Evolutionary conservation across 2,888 invertebrate genomes (phyloP), one percentile per base, ranked within the genome.

Genomic region (Drosophila conformis): DNA sequence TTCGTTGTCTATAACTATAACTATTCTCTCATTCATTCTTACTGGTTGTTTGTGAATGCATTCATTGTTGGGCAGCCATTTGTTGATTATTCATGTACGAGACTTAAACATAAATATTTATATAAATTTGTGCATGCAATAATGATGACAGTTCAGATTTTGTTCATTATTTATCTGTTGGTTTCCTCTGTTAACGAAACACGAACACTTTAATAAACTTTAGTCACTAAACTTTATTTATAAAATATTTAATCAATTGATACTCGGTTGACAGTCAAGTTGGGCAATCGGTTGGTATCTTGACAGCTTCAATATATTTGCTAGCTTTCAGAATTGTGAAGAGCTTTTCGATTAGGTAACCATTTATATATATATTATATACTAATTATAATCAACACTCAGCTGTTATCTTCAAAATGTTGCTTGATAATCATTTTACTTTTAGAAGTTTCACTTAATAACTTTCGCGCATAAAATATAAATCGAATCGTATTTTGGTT

Each of bases 81-180:
- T 71, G 75, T 78, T 65, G 61, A 75, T 78, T 67, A 77, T 78
- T 77, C 66, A 77, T 77, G 63, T 74, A 42, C 59, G 67, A 51
- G 64, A 51, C 52, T 63, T 66, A 54, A 64, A 77, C 54, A 65
- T 36, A 56, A 53, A 73, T 58, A 73, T 73, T 63, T 68, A 49
- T 49, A 60, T 65, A 65, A 77, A 73, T 77, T 73, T 73, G 59
- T 64, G 27, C 51, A 33, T 65, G 62, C 38, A 78, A 66, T 77
- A 74, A 63, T 66, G 70, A 60, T 78, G 75, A 78, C 63, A 57
- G 69, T 57, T 52, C 64, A 62, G 56, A 69, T 73, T 74, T 61
- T 74, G 65, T 58, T 31, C 52, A 69, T 68, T 65, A 74, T 73
- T 69, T 78, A 74, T 67, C 35, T 67, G 57, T 57, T 42, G 46